Percentiles rank a stretch among this genome's conserved stretches.
These are phyloP conservation scores for Neodiprion virginianus DNA, from an alignment of 1,140 invertebrate species.

Conservation along the genomic window DNA sequence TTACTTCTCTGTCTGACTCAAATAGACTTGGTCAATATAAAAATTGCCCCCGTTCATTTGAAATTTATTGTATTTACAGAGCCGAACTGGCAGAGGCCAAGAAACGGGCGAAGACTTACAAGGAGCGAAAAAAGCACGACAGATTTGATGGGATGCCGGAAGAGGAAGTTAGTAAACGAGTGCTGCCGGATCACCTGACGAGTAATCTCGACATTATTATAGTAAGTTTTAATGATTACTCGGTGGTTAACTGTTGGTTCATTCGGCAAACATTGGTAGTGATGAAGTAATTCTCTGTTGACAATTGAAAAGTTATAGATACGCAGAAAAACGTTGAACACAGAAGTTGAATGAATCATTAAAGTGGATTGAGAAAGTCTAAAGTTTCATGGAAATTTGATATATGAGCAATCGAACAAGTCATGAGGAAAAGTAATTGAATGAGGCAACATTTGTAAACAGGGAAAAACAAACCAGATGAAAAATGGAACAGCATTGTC, in stretches of 20 bases:
- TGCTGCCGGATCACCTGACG: constrained; percentile 91
- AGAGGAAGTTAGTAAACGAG: constrained; percentile 92
- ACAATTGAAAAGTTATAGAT: background rate
- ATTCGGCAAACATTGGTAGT: background rate
- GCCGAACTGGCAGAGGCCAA: constrained; percentile 71
- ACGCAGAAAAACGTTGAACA: background rate
- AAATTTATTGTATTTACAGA: constrained; percentile 54
- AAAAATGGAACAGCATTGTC: too few species aligned
- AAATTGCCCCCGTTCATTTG: background rate
- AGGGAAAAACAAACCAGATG: too few species aligned
- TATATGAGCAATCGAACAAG: too few species aligned
- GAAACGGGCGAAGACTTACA: constrained; percentile 74
- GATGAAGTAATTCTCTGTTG: background rate
- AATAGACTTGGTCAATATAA: background rate
- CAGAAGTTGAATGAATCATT: background rate
- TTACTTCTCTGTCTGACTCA: background rate
- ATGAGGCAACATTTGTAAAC: too few species aligned
- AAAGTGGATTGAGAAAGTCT: background rate
- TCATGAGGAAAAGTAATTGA: too few species aligned
- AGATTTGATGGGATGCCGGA: constrained; percentile 97
- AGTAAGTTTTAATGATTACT: constrained; percentile 76
- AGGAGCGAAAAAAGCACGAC: constrained; percentile 93
- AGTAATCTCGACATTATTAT: constrained; percentile 96
- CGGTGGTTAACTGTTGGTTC: background rate
- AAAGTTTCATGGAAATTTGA: too few species aligned